Percentiles rank a stretch among this genome's conserved stretches.
These are phyloP conservation scores for Chiroxiphia lanceolata DNA, from an alignment of 2,797 vertebrate species.

Conservation along the genomic window DNA sequence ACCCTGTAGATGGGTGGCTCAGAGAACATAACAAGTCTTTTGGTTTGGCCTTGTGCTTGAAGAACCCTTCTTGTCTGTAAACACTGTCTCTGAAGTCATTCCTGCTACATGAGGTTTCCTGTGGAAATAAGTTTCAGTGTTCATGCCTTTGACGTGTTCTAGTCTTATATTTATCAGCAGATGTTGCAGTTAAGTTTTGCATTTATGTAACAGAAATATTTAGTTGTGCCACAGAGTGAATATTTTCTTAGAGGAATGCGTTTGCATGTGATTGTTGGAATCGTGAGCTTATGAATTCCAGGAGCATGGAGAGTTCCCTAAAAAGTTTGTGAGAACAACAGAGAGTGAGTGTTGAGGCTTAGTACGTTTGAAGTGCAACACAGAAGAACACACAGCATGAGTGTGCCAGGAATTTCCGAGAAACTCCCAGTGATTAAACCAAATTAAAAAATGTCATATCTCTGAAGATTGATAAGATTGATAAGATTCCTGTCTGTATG, in stretches of 20 bases:
- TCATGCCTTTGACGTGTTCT: background rate
- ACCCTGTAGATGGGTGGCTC: background rate
- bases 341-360: background rate
- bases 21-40: background rate
- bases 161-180: background rate
- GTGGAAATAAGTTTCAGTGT: background rate
- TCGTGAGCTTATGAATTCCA: background rate
- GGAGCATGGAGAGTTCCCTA: background rate
- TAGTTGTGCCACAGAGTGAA: background rate
- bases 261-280: background rate
- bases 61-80: background rate
- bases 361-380: background rate
- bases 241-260: background rate
- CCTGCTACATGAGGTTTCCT: background rate
- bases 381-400: background rate
- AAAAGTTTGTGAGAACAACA: background rate
- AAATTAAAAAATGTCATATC: background rate
- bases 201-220: background rate
- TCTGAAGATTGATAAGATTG: background rate
- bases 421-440: background rate
- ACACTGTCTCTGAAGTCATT: background rate
- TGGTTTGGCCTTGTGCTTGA: background rate
- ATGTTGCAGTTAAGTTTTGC: background rate
- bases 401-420: background rate
- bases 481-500: background rate